Evolutionary conservation across 2,113 vertebrate genomes (phyloP).

Genomic region (Microcebus jonahi): DNA sequence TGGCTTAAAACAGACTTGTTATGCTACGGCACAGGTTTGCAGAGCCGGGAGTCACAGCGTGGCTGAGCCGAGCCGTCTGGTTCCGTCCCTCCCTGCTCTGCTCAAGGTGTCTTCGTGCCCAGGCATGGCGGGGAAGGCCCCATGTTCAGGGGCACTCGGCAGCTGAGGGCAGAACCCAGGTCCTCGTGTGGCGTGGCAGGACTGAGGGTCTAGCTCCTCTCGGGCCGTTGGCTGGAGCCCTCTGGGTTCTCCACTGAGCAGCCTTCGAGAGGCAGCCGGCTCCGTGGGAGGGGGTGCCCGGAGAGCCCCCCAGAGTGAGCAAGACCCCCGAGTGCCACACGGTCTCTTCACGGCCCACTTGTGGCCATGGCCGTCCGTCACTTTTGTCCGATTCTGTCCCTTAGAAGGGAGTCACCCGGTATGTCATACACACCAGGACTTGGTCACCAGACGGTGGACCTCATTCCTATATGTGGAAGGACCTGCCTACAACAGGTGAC

Average conservation of each 20-base stretch:
- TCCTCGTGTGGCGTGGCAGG: not conserved
- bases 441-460: not conserved
- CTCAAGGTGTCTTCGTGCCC: too few relatives aligned
- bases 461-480: not conserved
- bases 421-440: too few relatives aligned
- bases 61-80: fast-evolving
- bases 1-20: fast-evolving
- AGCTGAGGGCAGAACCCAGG: not conserved
- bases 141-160: not conserved
- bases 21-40: fast-evolving
- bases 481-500: not conserved
- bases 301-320: too few relatives aligned
- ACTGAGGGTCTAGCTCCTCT: not conserved
- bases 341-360: fast-evolving
- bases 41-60: too few relatives aligned
- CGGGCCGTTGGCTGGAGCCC: not conserved
- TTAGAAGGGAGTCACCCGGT: not conserved
- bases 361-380: not conserved
- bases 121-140: not conserved
- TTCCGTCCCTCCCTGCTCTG: not conserved
- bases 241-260: not conserved
- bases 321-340: fast-evolving
- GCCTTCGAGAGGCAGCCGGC: too few relatives aligned
- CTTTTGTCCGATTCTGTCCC: too few relatives aligned
- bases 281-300: fast-evolving